phyloP scores from a whole-genome alignment of 1,140 invertebrate species.

The Anoplolepis gracilipes region DNA sequence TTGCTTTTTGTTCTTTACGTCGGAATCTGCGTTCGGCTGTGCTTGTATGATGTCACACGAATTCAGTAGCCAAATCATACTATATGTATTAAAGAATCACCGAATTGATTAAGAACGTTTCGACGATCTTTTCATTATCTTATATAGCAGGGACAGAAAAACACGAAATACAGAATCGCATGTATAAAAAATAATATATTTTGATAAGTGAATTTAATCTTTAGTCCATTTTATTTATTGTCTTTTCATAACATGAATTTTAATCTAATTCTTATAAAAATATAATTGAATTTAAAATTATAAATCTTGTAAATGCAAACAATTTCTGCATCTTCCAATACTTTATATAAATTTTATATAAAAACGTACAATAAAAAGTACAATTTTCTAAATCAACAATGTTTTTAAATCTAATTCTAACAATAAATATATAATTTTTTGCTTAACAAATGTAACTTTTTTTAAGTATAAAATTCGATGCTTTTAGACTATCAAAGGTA shows the following conservation, averaged over 20 bases:
- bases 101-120: slow-evolving; percentile 54
- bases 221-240: neutral
- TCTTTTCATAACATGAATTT: neutral
- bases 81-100: slow-evolving; percentile 2
- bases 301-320: too few relatives aligned
- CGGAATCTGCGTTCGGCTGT: slow-evolving; percentile 44
- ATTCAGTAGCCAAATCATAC: slow-evolving; percentile 71
- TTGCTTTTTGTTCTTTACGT: slow-evolving; percentile 43
- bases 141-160: slow-evolving; percentile 17
- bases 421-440: neutral
- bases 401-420: neutral
- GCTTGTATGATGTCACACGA: slow-evolving; percentile 68
- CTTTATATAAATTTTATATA: too few relatives aligned
- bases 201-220: neutral
- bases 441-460: neutral
- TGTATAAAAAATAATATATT: neutral
- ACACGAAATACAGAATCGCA: neutral
- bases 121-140: slow-evolving; percentile 49
- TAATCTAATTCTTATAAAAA: neutral
- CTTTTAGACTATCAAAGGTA: too few relatives aligned
- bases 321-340: too few relatives aligned
- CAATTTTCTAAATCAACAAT: neutral
- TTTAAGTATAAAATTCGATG: neutral
- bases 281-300: neutral
- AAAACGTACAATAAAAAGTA: too few relatives aligned